These are phyloP conservation scores for Polyommatus icarus DNA, from an alignment of 2,888 invertebrate species.

Conservation along the genomic window DNA sequence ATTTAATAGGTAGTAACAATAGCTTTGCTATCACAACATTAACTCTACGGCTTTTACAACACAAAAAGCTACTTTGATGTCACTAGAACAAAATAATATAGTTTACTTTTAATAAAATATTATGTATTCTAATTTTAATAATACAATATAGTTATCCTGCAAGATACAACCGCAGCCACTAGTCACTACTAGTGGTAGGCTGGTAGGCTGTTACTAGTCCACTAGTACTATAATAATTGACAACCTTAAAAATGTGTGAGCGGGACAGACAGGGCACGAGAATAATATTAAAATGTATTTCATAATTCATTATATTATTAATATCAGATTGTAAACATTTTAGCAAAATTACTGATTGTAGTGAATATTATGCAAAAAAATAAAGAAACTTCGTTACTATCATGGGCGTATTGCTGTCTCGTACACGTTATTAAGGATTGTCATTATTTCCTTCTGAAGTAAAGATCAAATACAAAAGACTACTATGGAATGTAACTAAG, in stretches of 20 bases:
- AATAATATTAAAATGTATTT: too few species aligned
- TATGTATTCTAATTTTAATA: too few species aligned
- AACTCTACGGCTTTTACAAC: not conserved
- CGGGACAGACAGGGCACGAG: too few species aligned
- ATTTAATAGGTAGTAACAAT: conserved; percentile 34
- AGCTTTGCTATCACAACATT: conserved; percentile 41
- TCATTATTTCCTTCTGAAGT: not conserved
- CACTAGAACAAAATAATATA: conserved; percentile 8
- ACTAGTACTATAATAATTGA: too few species aligned
- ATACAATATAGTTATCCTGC: too few species aligned
- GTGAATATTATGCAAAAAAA: too few species aligned
- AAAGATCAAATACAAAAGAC: too few species aligned
- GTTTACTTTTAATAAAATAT: too few species aligned
- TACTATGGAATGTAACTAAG: too few species aligned
- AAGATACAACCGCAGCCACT: not conserved
- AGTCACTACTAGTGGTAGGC: not conserved
- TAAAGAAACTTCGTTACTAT: too few species aligned
- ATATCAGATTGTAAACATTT: not conserved
- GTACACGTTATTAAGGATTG: not conserved
- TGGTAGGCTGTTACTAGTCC: not conserved
- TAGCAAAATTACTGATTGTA: not conserved
- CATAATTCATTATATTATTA: too few species aligned
- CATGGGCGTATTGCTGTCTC: not conserved
- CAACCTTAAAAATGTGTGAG: too few species aligned
- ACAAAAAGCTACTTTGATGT: conserved; percentile 11